Conservation (phyloP, 2,888 invertebrate genomes). For the Monopis laevigella region DNA sequence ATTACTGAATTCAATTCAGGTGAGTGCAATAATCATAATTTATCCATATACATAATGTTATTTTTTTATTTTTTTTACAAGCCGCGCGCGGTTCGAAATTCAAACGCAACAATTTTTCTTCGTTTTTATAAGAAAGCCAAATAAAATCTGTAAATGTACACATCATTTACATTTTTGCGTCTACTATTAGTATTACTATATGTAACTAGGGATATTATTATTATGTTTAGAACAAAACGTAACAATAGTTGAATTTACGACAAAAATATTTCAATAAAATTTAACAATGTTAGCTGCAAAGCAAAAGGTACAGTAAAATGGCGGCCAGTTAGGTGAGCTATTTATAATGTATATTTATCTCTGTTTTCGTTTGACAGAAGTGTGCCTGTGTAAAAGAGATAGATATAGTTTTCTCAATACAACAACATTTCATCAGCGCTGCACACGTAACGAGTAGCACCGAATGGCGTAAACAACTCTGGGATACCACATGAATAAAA, state of each 20-base stretch:
- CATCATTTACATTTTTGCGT: no score
- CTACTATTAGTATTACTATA: no score
- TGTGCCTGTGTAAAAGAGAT: constrained; percentile 33
- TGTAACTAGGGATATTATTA: no score
- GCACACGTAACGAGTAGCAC: constrained; percentile 65
- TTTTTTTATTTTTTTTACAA: no score
- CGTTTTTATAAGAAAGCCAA: no score
- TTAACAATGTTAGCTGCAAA: neutral
- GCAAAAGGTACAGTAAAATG: constrained; percentile 43
- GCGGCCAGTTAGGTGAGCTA: constrained; percentile 49
- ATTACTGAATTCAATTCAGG: constrained; percentile 37
- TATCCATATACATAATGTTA: no score
- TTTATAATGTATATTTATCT: constrained; percentile 45
- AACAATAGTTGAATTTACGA: no score
- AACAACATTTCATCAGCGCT: constrained; percentile 30
- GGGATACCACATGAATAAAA: constrained; percentile 36
- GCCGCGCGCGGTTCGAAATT: no score
- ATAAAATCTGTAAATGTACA: no score
- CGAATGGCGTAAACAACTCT: constrained; percentile 55
- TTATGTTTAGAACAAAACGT: no score
- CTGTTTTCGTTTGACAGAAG: constrained; percentile 25
- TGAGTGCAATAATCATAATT: constrained; percentile 27
- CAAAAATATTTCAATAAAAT: neutral
- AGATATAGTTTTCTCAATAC: constrained; percentile 40
- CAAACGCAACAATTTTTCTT: no score